These are phyloP conservation scores for Scomberomorus guttatus DNA, from an alignment of 2,797 vertebrate species.

Conservation along the genomic window DNA sequence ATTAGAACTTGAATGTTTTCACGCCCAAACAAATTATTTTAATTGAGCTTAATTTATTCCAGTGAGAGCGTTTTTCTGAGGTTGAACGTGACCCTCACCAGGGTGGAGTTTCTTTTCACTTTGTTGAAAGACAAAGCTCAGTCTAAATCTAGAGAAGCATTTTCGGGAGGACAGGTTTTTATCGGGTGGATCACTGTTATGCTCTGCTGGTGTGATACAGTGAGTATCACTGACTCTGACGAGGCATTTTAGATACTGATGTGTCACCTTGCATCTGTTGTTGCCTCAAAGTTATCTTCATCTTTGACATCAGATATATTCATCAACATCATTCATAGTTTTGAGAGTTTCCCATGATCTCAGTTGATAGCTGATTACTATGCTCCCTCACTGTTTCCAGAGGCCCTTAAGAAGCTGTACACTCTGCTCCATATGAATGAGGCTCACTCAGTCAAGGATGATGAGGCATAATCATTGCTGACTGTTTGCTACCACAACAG, in stretches of 20 bases:
- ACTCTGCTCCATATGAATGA: conserved; percentile 31
- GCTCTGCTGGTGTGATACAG: not conserved
- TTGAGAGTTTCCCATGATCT: conserved; percentile 12
- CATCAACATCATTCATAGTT: not conserved
- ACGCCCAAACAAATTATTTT: not conserved
- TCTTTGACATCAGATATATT: conserved; percentile 19
- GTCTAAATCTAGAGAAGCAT: not conserved
- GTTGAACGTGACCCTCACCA: too few relatives aligned
- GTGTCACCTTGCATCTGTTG: not conserved
- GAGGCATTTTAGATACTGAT: not conserved
- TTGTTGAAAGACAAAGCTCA: not conserved
- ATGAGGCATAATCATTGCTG: conserved; percentile 45
- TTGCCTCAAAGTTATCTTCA: not conserved
- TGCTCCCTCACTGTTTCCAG: conserved; percentile 24
- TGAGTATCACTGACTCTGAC: not conserved
- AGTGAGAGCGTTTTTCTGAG: not conserved
- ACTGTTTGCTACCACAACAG: conserved; percentile 28
- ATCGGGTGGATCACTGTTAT: not conserved
- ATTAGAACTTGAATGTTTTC: not conserved
- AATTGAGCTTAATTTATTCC: not conserved
- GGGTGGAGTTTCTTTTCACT: not conserved
- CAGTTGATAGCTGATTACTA: conserved; percentile 41
- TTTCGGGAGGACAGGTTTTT: not conserved
- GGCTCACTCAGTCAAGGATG: conserved; percentile 44
- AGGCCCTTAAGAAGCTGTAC: conserved; percentile 26